phyloP scores from a whole-genome alignment of 2,113 vertebrate species.

The Sebastes fasciatus region DNA sequence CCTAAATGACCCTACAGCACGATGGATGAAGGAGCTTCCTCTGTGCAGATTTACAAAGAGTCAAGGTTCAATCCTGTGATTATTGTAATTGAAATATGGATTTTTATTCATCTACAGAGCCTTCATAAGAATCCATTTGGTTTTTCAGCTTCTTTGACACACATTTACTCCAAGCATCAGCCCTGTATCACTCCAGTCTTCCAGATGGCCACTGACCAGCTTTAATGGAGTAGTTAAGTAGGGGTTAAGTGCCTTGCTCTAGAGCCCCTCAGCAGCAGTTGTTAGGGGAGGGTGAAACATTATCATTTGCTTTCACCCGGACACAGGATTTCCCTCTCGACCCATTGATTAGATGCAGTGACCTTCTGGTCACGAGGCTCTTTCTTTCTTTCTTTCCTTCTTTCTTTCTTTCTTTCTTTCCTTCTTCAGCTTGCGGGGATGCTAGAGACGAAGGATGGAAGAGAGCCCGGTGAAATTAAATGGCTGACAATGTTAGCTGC shows the following conservation, averaged over 20 bases:
- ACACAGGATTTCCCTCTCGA: constrained; percentile 17
- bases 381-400: background rate
- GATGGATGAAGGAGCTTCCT: constrained; percentile 31
- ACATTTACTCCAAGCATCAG: background rate
- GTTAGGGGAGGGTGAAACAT: background rate
- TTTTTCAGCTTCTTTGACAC: background rate
- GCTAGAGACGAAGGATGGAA: constrained; percentile 2
- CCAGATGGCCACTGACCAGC: background rate
- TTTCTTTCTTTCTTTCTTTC: constrained; percentile 11
- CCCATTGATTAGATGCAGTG: constrained; percentile 26
- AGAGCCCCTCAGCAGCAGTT: constrained; percentile 13
- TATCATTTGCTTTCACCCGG: background rate
- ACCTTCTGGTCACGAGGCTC: constrained; percentile 9
- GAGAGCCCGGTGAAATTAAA: constrained; percentile 58
- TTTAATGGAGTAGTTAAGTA: background rate
- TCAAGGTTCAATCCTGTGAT: background rate
- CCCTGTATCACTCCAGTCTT: background rate
- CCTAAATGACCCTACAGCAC: constrained; percentile 52
- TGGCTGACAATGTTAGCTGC: constrained; percentile 57
- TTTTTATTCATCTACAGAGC: background rate
- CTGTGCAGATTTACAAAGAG: constrained; percentile 30
- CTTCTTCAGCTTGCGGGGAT: background rate
- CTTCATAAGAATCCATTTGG: background rate
- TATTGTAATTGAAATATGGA: background rate
- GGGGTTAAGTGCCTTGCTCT: constrained; percentile 9